These are phyloP conservation scores for Pogoniulus pusillus DNA, from an alignment of 2,797 vertebrate genomes.

Conservation along the genomic window DNA sequence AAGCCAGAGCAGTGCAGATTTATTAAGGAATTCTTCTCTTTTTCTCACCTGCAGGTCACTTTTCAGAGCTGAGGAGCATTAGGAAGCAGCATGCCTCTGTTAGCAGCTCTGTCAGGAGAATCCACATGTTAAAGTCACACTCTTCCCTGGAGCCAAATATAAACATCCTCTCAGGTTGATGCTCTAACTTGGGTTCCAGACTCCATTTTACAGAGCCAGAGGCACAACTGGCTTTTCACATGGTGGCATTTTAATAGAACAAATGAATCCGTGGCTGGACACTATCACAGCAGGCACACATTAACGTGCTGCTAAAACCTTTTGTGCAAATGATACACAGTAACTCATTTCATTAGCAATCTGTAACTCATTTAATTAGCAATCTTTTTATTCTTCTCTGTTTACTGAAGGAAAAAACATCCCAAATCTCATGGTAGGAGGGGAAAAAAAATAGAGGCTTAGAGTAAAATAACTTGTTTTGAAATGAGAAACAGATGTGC, in stretches of 20 bases:
- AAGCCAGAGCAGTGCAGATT: not conserved
- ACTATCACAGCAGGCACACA: not conserved
- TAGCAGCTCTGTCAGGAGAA: too few species aligned
- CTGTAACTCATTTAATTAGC: not conserved
- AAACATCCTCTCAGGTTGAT: not conserved
- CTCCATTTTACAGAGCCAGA: not conserved
- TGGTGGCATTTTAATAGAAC: not conserved
- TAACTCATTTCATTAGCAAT: not conserved
- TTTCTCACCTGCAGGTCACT: not conserved
- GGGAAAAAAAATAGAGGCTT: not conserved
- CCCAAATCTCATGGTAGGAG: not conserved
- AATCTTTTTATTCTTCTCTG: not conserved
- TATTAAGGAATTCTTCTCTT: not conserved
- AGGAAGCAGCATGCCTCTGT: not conserved
- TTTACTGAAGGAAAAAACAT: not conserved
- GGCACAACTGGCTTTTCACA: not conserved
- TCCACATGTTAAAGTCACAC: not conserved
- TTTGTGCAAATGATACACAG: not conserved
- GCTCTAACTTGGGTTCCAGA: not conserved
- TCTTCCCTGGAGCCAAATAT: not conserved
- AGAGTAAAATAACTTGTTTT: slow-evolving; percentile 7
- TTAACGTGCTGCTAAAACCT: not conserved
- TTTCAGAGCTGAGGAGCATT: not conserved
- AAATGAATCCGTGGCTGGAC: not conserved
- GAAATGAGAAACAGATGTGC: slow-evolving; percentile 52